phyloP scores from a whole-genome alignment of 2,797 vertebrate species.

The Urophycis tenuis region DNA sequence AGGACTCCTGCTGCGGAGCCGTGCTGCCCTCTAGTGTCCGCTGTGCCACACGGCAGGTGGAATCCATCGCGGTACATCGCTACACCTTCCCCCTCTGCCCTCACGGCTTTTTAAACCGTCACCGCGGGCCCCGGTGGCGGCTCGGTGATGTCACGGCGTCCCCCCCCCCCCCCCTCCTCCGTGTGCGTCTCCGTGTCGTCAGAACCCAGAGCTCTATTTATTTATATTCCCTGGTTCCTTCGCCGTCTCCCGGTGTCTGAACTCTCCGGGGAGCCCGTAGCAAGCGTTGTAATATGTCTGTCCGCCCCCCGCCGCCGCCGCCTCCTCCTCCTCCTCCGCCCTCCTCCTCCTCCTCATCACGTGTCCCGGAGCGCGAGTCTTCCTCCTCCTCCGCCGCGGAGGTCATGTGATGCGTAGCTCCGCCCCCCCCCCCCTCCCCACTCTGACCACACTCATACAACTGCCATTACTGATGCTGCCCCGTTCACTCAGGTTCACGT shows the following conservation, averaged over 20 bases:
- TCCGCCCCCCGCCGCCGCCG: constrained; percentile 37
- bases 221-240: constrained; percentile 52
- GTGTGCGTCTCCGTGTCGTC: constrained; percentile 48
- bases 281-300: constrained; percentile 67
- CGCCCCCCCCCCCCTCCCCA: background rate
- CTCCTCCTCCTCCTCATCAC: background rate
- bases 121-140: constrained; percentile 8
- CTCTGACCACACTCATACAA: constrained; percentile 4
- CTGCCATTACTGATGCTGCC: constrained; percentile 32
- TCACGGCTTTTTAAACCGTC: constrained; percentile 18
- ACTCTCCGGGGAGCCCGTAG: constrained; percentile 62
- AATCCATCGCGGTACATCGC: constrained; percentile 48
- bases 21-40: constrained; percentile 54
- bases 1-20: constrained; percentile 22
- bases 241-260: constrained; percentile 46
- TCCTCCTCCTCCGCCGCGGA: constrained; percentile 31
- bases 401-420: constrained; percentile 2
- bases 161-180: too few relatives aligned
- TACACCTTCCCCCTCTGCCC: constrained; percentile 25
- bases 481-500: background rate
- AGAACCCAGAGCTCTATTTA: constrained; percentile 68
- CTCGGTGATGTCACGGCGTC: too few relatives aligned
- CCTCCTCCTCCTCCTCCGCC: constrained; percentile 18
- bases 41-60: background rate
- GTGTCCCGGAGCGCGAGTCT: too few relatives aligned